phyloP scores from a whole-genome alignment of 2,888 invertebrate genomes.

The Orthonychiurus folsomi region DNA sequence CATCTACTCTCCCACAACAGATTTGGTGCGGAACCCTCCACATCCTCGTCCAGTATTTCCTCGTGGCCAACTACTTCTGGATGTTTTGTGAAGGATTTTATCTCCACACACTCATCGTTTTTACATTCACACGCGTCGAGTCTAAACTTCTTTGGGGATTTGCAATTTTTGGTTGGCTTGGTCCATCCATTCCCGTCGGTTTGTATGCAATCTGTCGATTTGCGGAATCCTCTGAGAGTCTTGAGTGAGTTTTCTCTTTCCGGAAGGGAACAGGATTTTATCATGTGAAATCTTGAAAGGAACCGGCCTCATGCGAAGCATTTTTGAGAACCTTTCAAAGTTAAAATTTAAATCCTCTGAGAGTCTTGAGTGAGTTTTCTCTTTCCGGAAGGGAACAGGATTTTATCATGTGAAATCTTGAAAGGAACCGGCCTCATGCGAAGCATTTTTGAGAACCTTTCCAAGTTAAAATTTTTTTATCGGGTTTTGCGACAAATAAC shows the following conservation, averaged over 20 bases:
- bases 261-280: too few relatives aligned
- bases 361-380: slow-evolving; percentile 53
- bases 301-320: too few relatives aligned
- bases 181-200: slow-evolving; percentile 59
- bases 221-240: slow-evolving; percentile 47
- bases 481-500: too few relatives aligned
- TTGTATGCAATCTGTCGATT: slow-evolving; percentile 53
- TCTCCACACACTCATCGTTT: slow-evolving; percentile 83
- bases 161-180: slow-evolving; percentile 74
- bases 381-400: too few relatives aligned
- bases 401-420: too few relatives aligned
- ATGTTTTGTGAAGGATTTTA: slow-evolving; percentile 93
- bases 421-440: too few relatives aligned
- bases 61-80: slow-evolving; percentile 90
- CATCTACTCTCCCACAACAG: slow-evolving; percentile 49
- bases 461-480: too few relatives aligned
- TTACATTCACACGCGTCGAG: slow-evolving; percentile 83
- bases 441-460: too few relatives aligned
- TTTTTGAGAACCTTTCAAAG: too few relatives aligned
- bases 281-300: too few relatives aligned
- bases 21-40: slow-evolving; percentile 71
- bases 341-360: slow-evolving; percentile 48
- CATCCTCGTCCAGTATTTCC: slow-evolving; percentile 74
- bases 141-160: slow-evolving; percentile 72
- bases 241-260: slow-evolving; percentile 54